Conservation (phyloP, 2,113 vertebrate species). For the Anseranas semipalmata region DNA sequence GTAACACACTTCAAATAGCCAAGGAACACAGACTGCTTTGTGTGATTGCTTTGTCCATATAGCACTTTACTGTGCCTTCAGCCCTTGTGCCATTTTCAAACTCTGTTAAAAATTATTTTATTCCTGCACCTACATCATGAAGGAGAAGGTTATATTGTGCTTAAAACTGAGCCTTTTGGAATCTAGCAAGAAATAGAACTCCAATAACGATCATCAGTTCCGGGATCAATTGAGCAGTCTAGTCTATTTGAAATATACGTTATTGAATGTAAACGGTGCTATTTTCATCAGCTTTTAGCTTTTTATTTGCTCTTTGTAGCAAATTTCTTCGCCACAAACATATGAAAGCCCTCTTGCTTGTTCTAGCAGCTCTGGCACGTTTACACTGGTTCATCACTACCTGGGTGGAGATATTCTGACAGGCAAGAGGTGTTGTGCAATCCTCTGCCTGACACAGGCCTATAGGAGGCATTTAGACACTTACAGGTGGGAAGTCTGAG, state of each 20-base stretch:
- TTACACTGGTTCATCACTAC: neutral
- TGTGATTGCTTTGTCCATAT: neutral
- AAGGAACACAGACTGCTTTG: neutral
- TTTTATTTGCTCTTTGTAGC: neutral
- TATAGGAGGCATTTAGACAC: neutral
- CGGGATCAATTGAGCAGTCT: neutral
- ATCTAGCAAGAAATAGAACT: neutral
- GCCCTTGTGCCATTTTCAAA: neutral
- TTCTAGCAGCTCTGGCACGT: neutral
- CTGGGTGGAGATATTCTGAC: neutral
- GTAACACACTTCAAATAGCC: neutral
- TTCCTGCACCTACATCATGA: neutral
- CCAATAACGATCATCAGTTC: neutral
- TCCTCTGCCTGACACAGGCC: neutral
- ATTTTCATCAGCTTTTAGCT: neutral
- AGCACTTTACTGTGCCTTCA: neutral
- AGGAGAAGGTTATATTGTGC: neutral
- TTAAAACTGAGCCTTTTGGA: neutral
- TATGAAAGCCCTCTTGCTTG: neutral
- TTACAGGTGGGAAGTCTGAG: neutral
- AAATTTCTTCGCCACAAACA: neutral
- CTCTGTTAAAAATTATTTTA: neutral
- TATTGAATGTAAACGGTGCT: neutral
- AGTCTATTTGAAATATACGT: neutral
- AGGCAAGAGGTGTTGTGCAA: neutral